A percentile compares a stretch with the other conserved stretches of the same genome.
Conservation (phyloP, 2,797 vertebrate species). For the Eulemur rubriventer region DNA sequence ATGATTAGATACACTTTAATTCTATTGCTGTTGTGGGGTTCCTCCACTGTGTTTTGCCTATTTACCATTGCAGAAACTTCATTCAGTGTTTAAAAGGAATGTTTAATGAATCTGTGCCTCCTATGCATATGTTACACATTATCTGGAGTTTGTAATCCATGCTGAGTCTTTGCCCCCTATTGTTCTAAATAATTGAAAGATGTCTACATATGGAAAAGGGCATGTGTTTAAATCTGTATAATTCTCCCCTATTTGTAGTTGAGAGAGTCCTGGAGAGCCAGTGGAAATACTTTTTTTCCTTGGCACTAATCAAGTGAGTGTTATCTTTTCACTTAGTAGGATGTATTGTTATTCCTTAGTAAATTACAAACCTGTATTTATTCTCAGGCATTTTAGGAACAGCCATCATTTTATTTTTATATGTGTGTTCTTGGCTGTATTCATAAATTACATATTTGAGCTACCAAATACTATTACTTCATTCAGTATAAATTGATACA, state of each 20-base stretch:
- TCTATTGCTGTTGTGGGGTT: not conserved
- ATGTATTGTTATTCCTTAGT: not conserved
- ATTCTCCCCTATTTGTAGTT: slow-evolving; percentile 11
- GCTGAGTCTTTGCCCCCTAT: not conserved
- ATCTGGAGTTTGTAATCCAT: slow-evolving; percentile 17
- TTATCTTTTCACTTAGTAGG: not conserved
- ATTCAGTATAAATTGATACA: slow-evolving; percentile 11
- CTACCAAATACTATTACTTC: slow-evolving; percentile 22
- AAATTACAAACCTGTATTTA: slow-evolving; percentile 40
- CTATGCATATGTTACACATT: slow-evolving; percentile 1
- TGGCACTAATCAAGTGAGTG: slow-evolving; percentile 19
- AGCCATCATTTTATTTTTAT: slow-evolving; percentile 45
- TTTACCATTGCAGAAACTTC: not conserved
- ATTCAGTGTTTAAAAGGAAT: not conserved
- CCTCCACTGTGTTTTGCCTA: not conserved
- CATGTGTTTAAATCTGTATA: slow-evolving; percentile 41
- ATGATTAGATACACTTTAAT: not conserved
- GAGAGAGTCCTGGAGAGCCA: slow-evolving; percentile 9
- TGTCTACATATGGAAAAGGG: slow-evolving; percentile 29
- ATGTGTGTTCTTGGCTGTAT: slow-evolving; percentile 22
- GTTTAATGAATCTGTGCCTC: not conserved
- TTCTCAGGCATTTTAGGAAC: slow-evolving; percentile 43
- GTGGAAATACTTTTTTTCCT: not conserved
- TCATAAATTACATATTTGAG: slow-evolving; percentile 45
- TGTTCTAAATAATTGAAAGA: slow-evolving; percentile 38